Conservation (phyloP, 2,888 invertebrate genomes). For the Pogonocherus hispidulus region DNA sequence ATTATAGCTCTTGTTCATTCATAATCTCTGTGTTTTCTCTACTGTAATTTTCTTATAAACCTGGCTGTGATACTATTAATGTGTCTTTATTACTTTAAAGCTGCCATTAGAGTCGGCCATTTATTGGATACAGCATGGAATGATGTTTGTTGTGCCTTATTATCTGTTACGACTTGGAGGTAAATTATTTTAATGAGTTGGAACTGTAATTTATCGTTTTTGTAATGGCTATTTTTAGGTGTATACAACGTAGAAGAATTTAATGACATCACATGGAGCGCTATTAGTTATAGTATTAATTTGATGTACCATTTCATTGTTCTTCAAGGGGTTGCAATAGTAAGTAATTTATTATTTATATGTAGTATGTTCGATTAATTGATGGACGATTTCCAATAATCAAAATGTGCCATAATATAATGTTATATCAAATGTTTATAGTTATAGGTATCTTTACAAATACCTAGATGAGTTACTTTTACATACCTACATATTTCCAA, state of each 20-base stretch:
- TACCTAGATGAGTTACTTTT: too few relatives aligned
- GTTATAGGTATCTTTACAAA: too few relatives aligned
- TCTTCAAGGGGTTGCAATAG: constrained; percentile 78
- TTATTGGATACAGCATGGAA: constrained; percentile 96
- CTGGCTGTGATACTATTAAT: too few relatives aligned
- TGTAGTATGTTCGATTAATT: not conserved
- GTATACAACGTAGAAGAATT: constrained; percentile 85
- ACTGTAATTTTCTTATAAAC: too few relatives aligned
- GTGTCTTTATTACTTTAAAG: constrained; percentile 70
- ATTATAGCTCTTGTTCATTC: too few relatives aligned
- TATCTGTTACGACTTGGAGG: constrained; percentile 91
- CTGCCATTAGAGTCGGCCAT: constrained; percentile 92
- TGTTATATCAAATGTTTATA: too few relatives aligned
- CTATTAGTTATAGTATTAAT: constrained; percentile 84
- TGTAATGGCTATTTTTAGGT: constrained; percentile 72
- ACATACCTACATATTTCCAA: too few relatives aligned
- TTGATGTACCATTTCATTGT: constrained; percentile 87
- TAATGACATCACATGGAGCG: constrained; percentile 83
- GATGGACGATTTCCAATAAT: too few relatives aligned
- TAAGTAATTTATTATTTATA: constrained; percentile 66
- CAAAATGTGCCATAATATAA: too few relatives aligned
- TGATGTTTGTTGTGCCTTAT: constrained; percentile 95
- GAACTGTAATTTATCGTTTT: constrained; percentile 5
- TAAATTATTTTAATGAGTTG: constrained; percentile 66
- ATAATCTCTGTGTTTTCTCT: too few relatives aligned